These are phyloP conservation scores for Pheosia gnoma DNA, from an alignment of 2,888 invertebrate species.

Conservation along the genomic window DNA sequence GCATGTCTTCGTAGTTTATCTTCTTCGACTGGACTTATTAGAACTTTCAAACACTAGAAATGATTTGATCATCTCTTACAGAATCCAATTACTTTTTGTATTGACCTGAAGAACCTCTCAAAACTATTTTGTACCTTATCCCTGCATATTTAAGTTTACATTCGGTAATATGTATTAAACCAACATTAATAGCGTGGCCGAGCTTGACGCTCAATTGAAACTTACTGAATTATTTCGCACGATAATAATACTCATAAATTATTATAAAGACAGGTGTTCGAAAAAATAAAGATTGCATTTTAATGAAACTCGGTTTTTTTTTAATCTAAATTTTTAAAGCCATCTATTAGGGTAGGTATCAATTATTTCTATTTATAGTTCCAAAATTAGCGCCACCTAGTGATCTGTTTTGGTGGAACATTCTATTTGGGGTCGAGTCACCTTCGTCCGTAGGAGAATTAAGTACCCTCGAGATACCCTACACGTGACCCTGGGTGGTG, in stretches of 20 bases:
- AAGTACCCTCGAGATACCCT: no score
- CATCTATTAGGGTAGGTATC: no score
- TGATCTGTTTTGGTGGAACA: no score
- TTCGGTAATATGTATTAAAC: constrained; percentile 20
- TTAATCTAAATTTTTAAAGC: no score
- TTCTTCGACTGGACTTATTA: constrained; percentile 26
- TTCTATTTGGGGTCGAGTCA: no score
- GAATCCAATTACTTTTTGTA: constrained; percentile 32
- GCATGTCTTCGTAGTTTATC: constrained; percentile 24
- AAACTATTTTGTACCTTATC: constrained; percentile 10
- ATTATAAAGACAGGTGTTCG: constrained; percentile 51
- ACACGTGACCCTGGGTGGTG: no score
- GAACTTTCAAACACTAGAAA: constrained; percentile 34
- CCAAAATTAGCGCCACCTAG: no score
- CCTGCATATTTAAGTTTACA: not conserved
- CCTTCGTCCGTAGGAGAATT: no score
- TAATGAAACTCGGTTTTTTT: no score
- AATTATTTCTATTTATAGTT: no score
- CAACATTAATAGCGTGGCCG: constrained; percentile 33
- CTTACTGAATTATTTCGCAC: constrained; percentile 80
- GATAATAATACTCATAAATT: constrained; percentile 81
- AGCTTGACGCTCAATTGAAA: constrained; percentile 64
- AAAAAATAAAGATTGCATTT: constrained; percentile 43
- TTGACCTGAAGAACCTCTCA: constrained; percentile 7
- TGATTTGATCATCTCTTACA: constrained; percentile 42